These are phyloP conservation scores for Nycticebus coucang DNA, from an alignment of 2,113 vertebrate species.

Conservation along the genomic window DNA sequence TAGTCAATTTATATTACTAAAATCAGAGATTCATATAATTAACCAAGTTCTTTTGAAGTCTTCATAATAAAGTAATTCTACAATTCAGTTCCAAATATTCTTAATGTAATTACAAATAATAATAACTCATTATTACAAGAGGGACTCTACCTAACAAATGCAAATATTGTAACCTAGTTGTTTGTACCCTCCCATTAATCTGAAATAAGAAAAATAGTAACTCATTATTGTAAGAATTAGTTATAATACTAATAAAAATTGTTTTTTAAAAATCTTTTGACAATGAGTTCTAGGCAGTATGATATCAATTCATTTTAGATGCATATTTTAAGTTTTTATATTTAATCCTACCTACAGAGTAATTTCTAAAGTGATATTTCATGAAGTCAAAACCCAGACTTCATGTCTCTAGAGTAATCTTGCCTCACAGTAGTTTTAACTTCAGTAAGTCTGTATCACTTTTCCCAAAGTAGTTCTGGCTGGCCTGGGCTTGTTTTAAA, in stretches of 20 bases:
- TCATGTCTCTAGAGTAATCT: slow-evolving; percentile 78
- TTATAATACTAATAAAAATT: neutral
- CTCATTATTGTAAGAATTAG: no score
- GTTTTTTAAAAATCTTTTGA: slow-evolving; percentile 56
- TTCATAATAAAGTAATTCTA: neutral
- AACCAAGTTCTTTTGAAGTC: slow-evolving; percentile 32
- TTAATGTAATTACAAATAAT: slow-evolving; percentile 59
- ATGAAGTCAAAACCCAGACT: slow-evolving; percentile 76
- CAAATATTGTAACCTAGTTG: no score
- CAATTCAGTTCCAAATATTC: slow-evolving; percentile 51
- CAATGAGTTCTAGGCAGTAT: slow-evolving; percentile 50
- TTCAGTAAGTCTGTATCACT: slow-evolving; percentile 59
- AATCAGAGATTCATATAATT: slow-evolving; percentile 34
- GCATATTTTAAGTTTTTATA: slow-evolving; percentile 67
- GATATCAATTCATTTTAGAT: slow-evolving; percentile 62
- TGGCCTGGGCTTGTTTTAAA: slow-evolving; percentile 73
- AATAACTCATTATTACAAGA: neutral
- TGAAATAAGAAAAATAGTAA: no score
- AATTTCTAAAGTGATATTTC: slow-evolving; percentile 71
- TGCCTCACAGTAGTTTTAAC: slow-evolving; percentile 64
- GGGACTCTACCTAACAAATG: no score
- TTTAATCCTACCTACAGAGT: slow-evolving; percentile 66
- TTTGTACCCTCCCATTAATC: no score
- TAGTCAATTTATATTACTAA: slow-evolving; percentile 29
- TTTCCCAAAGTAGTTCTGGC: slow-evolving; percentile 55